Evolutionary conservation across 2,797 vertebrate genomes (phyloP), one percentile per base, ranked within the genome.

Genomic region (Phyllotis vaccarum): DNA sequence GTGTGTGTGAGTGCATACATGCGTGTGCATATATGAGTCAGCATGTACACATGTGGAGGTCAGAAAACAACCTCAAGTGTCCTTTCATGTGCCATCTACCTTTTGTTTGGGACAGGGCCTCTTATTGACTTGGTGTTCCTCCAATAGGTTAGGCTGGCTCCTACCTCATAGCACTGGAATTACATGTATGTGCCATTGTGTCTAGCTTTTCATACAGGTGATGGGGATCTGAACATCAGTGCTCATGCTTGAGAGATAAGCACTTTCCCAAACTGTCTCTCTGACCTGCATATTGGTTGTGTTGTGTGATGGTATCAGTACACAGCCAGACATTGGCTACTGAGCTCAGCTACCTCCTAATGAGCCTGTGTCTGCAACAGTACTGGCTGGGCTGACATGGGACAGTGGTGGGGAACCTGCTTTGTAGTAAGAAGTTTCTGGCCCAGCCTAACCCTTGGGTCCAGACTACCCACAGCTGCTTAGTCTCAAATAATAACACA

Each of bases 1-100:
- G 31, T 31, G 56, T 14, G 27, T 62, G 80, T 0, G 58, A 7
- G 2, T 17, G 2, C 34, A 19, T 3, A 17, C 17, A 7, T n/a
- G n/a, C n/a, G n/a, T n/a, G n/a, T n/a, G 6, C 5, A 21, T 16
- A 2, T 34, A 11, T 49, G 34, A 1, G 21, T 37, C 29, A n/a
- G 43, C 6, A n/a, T 49, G 21, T 54, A 70, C 49, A 86, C n/a
- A 37, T 37, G 49, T 22, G 16, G 37, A 9, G 17, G 27, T 88
- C 14, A 74, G 68, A 87, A 24, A 24, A 56, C 10, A 72, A 13
- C 49, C 49, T 56, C 49, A 54, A 37, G 7, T 8, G 46, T 87
- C 13, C 24, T 40, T 43, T 56, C 14, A 7, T 3, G 37, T 31
- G 10, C 52, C 27, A 31, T 58, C 37, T 22, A 43, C 19, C 68